Evolutionary conservation across 1,140 invertebrate genomes (phyloP).

Genomic region (Apis mellifera): Amel_HAv3.1 CM009939.2:3176001-3176500

Average conservation of each 20-base stretch:
- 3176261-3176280: neutral
- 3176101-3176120: neutral
- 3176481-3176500: no score
- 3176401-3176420: no score
- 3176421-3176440: no score
- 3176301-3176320: neutral
- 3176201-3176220: neutral
- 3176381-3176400: no score
- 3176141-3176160: neutral
- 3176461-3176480: no score
- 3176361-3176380: no score
- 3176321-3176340: neutral
- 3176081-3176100: neutral
- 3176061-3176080: neutral
- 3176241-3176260: neutral
- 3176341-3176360: no score
- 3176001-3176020: no score
- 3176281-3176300: neutral
- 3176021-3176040: no score
- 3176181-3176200: conserved; percentile 27
- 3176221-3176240: neutral
- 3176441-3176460: no score
- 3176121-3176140: neutral
- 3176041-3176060: neutral
- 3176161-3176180: neutral